Conservation (phyloP, 2,888 invertebrate species). For the Pandemis cinnamomeana region DNA sequence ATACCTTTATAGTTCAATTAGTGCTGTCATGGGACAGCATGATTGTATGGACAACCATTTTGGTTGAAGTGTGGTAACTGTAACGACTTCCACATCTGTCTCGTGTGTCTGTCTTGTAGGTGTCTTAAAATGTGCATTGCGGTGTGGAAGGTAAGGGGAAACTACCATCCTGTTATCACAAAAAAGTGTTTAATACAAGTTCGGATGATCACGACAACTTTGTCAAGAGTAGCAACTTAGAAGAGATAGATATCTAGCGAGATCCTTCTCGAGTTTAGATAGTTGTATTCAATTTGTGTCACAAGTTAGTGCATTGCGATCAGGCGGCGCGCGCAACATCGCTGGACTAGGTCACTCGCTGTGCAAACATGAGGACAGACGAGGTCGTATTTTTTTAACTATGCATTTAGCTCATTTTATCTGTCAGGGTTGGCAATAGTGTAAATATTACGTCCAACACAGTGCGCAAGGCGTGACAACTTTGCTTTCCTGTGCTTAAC, state of each 20-base stretch:
- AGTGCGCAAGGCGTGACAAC: not conserved
- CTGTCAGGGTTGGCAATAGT: conserved; percentile 6
- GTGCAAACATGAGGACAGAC: conserved; percentile 17
- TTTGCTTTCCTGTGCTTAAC: not conserved
- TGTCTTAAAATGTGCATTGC: too few relatives aligned
- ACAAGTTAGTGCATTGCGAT: conserved; percentile 1
- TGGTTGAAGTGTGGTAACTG: too few relatives aligned
- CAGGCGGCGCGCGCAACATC: conserved; percentile 5
- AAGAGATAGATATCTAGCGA: not conserved
- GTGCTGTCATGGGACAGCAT: too few relatives aligned
- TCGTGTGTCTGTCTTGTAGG: too few relatives aligned
- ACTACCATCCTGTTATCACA: too few relatives aligned
- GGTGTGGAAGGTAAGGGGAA: too few relatives aligned
- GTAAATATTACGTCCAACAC: not conserved
- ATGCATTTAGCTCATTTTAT: conserved; percentile 2
- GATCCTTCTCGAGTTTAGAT: conserved; percentile 1
- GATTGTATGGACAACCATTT: too few relatives aligned
- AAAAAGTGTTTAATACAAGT: too few relatives aligned
- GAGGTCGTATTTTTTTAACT: conserved; percentile 5
- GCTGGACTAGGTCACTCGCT: conserved; percentile 14
- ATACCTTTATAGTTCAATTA: too few relatives aligned
- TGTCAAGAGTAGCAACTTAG: too few relatives aligned
- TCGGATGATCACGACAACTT: too few relatives aligned
- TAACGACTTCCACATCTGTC: too few relatives aligned
- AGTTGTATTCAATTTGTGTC: conserved; percentile 6